Percentiles rank a stretch among this genome's conserved stretches.
Evolutionary conservation across 1,140 invertebrate genomes (phyloP).

Genomic region (Acromyrmex heyeri): DNA sequence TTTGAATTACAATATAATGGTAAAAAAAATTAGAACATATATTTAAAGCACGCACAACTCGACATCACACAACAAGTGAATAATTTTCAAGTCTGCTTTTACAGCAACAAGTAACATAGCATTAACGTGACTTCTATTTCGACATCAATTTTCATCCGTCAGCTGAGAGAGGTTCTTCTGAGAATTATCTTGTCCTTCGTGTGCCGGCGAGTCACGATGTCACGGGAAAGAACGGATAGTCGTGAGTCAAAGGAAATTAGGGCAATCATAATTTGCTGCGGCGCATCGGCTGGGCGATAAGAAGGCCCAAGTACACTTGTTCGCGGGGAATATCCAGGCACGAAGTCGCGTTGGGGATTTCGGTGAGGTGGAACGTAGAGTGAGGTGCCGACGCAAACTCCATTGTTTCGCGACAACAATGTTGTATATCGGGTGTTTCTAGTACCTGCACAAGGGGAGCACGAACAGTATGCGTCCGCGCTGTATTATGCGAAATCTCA

Average conservation of each 20-base stretch:
- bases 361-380: constrained; percentile 10
- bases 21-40: too few relatives aligned
- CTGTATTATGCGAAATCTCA: constrained; percentile 50
- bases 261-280: constrained; percentile 78
- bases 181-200: constrained; percentile 51
- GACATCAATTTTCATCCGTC: constrained; percentile 36
- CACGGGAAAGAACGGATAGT: constrained; percentile 56
- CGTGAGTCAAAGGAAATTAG: constrained; percentile 76
- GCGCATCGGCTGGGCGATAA: constrained; percentile 71
- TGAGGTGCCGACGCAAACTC: constrained; percentile 31
- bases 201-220: constrained; percentile 41
- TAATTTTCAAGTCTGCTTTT: constrained; percentile 7
- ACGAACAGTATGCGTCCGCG: constrained; percentile 18
- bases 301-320: constrained; percentile 78
- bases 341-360: constrained; percentile 16
- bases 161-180: constrained; percentile 39
- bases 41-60: background rate
- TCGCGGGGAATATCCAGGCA: constrained; percentile 46
- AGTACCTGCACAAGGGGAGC: constrained; percentile 29
- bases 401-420: constrained; percentile 78
- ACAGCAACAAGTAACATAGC: constrained; percentile 3
- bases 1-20: background rate
- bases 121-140: constrained; percentile 35
- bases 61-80: background rate
- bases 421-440: constrained; percentile 70